Percentiles rank a stretch among this genome's conserved stretches.
phyloP scores from a whole-genome alignment of 2,797 vertebrate genomes.

The Petrocephalus schoutedeni region DNA sequence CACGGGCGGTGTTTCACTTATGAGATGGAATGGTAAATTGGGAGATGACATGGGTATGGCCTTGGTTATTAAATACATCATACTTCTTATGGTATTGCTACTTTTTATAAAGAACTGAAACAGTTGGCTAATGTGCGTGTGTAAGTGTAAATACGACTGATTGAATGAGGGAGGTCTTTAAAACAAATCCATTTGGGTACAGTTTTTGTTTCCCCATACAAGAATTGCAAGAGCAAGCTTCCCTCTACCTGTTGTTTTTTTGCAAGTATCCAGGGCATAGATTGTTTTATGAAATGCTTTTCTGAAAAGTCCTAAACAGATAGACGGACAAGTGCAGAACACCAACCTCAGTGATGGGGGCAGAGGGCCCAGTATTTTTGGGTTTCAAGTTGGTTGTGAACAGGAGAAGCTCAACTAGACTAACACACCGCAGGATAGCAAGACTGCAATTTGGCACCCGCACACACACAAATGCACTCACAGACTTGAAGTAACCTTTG shows the following conservation, averaged over 20 bases:
- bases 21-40: neutral
- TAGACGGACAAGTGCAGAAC: conserved; percentile 17
- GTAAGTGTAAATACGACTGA: neutral
- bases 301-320: conserved; percentile 18
- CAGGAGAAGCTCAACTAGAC: neutral
- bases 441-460: conserved; percentile 22
- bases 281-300: conserved; percentile 45
- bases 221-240: conserved; percentile 8
- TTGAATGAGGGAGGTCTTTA: neutral
- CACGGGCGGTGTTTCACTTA: neutral
- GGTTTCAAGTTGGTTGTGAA: conserved; percentile 7
- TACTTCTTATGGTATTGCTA: neutral
- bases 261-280: conserved; percentile 56
- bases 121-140: neutral
- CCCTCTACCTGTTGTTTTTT: conserved; percentile 42
- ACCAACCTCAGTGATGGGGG: neutral
- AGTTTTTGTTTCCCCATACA: neutral
- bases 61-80: neutral
- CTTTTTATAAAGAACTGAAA: neutral
- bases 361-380: neutral
- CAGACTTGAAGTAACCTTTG: neutral
- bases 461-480: neutral
- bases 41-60: neutral
- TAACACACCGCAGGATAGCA: conserved; percentile 30
- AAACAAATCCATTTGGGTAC: neutral